These are phyloP conservation scores for Plutomurus gul DNA, from an alignment of 1,140 invertebrate genomes.

Conservation along the genomic window DNA sequence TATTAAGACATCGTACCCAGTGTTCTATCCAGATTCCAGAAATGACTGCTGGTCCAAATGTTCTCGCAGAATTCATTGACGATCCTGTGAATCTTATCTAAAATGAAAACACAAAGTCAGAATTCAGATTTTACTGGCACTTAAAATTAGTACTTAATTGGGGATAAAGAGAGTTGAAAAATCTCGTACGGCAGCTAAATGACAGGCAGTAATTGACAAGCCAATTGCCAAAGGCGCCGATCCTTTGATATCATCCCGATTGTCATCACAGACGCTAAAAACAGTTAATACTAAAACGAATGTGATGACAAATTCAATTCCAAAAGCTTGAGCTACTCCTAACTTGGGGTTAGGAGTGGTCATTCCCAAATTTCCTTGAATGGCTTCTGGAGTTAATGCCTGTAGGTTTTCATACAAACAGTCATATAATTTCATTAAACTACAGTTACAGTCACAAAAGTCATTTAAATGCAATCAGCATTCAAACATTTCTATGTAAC, in stretches of 20 bases:
- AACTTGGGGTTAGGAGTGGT: conserved; percentile 44
- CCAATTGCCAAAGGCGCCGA: conserved; percentile 88
- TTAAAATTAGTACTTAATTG: conserved; percentile 11
- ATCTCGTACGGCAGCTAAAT: conserved; percentile 76
- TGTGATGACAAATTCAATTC: conserved; percentile 62
- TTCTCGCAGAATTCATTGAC: conserved; percentile 87
- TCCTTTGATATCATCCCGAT: conserved; percentile 73
- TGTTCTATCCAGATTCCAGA: conserved; percentile 72
- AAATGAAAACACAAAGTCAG: not conserved
- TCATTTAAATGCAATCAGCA: too few relatives aligned
- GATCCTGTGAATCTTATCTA: conserved; percentile 78
- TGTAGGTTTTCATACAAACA: not conserved
- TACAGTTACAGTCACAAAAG: too few relatives aligned
- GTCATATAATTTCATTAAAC: not conserved
- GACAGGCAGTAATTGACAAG: conserved; percentile 81
- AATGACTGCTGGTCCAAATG: conserved; percentile 78
- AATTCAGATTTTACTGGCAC: not conserved
- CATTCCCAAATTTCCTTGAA: conserved; percentile 43
- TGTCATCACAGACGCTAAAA: conserved; percentile 67
- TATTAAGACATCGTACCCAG: conserved; percentile 69
- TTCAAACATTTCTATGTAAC: too few relatives aligned
- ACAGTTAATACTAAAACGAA: conserved; percentile 63
- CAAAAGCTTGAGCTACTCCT: conserved; percentile 60
- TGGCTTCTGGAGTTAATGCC: conserved; percentile 33
- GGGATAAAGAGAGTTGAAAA: not conserved